Evolutionary conservation across 2,888 invertebrate genomes (phyloP).

Genomic region (Halictus quadricinctus): DNA sequence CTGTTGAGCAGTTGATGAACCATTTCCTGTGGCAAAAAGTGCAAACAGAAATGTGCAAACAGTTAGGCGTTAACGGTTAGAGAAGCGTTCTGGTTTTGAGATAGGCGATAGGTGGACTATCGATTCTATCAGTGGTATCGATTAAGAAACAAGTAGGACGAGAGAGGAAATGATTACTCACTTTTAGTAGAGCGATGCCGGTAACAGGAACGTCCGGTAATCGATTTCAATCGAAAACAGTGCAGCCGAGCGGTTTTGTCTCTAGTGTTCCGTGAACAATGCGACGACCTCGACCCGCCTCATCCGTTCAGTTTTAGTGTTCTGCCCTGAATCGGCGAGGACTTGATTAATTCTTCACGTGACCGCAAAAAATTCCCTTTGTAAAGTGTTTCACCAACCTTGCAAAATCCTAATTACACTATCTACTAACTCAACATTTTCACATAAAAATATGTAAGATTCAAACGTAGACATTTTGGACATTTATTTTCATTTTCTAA

Average conservation of each 20-base stretch:
- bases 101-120: not conserved
- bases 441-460: not conserved
- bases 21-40: not conserved
- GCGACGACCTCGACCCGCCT: constrained; percentile 73
- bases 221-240: constrained; percentile 61
- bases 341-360: constrained; percentile 11
- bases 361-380: not conserved
- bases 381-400: not conserved
- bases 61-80: not conserved
- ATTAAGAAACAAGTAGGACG: constrained; percentile 23
- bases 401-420: not conserved
- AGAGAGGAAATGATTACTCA: constrained; percentile 48
- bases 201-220: constrained; percentile 54
- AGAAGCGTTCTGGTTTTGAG: not conserved
- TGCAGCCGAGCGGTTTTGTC: constrained; percentile 41
- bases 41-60: not conserved
- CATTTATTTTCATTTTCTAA: not conserved
- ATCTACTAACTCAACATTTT: not conserved
- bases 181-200: constrained; percentile 18
- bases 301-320: constrained; percentile 72
- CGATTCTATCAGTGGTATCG: not conserved
- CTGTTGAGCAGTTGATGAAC: not conserved
- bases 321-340: constrained; percentile 14
- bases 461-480: not conserved
- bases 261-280: constrained; percentile 54